Evolutionary conservation across 2,797 vertebrate species (phyloP).

Genomic region (Mormyrus hasselquistii): DNA sequence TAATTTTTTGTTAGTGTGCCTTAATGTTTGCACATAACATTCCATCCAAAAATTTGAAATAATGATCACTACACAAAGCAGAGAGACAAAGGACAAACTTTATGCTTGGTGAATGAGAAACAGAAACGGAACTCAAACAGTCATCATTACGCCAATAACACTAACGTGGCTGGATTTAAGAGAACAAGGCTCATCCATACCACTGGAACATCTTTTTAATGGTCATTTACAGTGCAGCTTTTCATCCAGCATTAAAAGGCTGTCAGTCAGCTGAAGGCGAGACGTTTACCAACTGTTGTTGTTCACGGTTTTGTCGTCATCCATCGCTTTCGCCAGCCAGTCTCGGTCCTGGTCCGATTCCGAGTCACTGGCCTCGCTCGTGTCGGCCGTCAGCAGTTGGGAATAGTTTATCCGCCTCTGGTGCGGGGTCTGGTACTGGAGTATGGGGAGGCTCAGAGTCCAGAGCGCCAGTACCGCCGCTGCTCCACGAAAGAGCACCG

Average conservation of each 20-base stretch:
- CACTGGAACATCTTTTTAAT: not conserved
- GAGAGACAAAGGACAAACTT: slow-evolving; percentile 20
- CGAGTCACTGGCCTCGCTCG: slow-evolving; percentile 73
- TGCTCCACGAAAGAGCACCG: slow-evolving; percentile 58
- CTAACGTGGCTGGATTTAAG: not conserved
- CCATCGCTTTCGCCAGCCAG: slow-evolving; percentile 83
- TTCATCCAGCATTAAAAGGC: not conserved
- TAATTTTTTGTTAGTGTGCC: not conserved
- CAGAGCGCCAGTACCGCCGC: slow-evolving; percentile 57
- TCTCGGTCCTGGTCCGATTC: slow-evolving; percentile 75
- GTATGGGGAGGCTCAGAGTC: slow-evolving; percentile 57
- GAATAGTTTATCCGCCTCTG: slow-evolving; percentile 80
- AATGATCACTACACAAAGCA: not conserved
- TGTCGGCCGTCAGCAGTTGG: slow-evolving; percentile 67
- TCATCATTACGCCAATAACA: not conserved
- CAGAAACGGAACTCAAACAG: not conserved
- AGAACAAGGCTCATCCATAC: not conserved
- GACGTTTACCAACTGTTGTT: not conserved
- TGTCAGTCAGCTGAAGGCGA: not conserved
- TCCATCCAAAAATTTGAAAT: not conserved
- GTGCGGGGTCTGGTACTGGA: slow-evolving; percentile 67
- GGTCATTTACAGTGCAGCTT: not conserved
- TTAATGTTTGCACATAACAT: not conserved
- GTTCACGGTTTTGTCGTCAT: slow-evolving; percentile 52
- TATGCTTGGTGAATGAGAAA: not conserved